Percentiles rank a stretch among this genome's conserved stretches.
Evolutionary conservation across 2,888 invertebrate genomes (phyloP).

Genomic region (Seladonia tumulorum): DNA sequence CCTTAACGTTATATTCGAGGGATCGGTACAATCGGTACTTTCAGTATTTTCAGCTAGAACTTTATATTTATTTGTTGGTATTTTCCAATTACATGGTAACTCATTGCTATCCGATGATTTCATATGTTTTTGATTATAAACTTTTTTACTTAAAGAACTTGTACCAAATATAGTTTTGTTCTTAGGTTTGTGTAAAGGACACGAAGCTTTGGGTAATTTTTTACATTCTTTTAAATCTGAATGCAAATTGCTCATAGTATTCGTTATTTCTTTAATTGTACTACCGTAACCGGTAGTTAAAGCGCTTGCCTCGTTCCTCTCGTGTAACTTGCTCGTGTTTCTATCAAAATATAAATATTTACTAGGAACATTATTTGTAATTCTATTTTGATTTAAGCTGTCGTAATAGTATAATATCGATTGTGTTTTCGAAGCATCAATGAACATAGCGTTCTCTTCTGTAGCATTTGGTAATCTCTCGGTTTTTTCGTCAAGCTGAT

Average conservation of each 20-base stretch:
- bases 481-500: background rate
- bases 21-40: background rate
- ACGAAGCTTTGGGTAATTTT: conserved; percentile 60
- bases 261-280: conserved; percentile 31
- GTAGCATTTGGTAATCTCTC: background rate
- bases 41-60: background rate
- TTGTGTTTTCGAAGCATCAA: background rate
- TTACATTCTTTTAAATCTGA: conserved; percentile 67
- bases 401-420: conserved; percentile 15
- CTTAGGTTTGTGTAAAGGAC: conserved; percentile 21
- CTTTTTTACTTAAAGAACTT: background rate
- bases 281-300: background rate
- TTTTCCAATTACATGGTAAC: background rate
- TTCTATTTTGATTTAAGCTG: conserved; percentile 10
- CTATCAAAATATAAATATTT: conserved; percentile 14
- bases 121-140: background rate
- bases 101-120: background rate
- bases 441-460: conserved; percentile 3
- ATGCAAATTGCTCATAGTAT: conserved; percentile 60
- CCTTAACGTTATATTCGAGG: conserved; percentile 15
- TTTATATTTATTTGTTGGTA: conserved; percentile 3
- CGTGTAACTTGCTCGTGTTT: background rate
- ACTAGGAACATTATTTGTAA: background rate
- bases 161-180: background rate
- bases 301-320: background rate